phyloP scores from a whole-genome alignment of 1,140 invertebrate genomes.

The Pseudomyrmex sp. region DNA sequence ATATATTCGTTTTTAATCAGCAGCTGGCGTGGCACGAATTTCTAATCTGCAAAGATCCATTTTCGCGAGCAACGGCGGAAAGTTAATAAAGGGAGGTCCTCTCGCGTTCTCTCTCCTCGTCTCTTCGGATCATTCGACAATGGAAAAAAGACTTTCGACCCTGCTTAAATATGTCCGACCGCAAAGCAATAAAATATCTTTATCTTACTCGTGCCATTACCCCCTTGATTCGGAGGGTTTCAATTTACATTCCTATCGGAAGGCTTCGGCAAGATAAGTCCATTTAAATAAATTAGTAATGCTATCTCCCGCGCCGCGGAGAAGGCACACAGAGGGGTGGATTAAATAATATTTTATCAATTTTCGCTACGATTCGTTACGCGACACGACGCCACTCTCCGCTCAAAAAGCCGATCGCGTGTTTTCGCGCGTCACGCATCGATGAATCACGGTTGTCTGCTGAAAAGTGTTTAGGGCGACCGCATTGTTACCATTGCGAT shows the following conservation, averaged over 20 bases:
- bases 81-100: constrained; percentile 38
- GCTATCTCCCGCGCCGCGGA: constrained; percentile 80
- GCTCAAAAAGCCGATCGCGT: constrained; percentile 54
- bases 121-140: constrained; percentile 18
- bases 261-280: constrained; percentile 84
- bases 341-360: constrained; percentile 86
- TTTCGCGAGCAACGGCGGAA: constrained; percentile 38
- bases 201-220: constrained; percentile 85
- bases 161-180: constrained; percentile 84
- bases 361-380: constrained; percentile 83
- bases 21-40: constrained; percentile 46
- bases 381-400: constrained; percentile 54
- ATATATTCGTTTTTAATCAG: constrained; percentile 46
- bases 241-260: constrained; percentile 85
- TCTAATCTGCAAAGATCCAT: constrained; percentile 35
- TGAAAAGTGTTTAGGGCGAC: constrained; percentile 34
- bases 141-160: constrained; percentile 75
- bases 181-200: constrained; percentile 85
- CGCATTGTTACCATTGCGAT: not conserved
- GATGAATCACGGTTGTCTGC: constrained; percentile 57
- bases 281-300: constrained; percentile 86
- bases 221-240: constrained; percentile 83
- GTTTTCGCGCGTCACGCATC: constrained; percentile 55
- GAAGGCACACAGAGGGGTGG: constrained; percentile 62
- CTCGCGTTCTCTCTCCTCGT: constrained; percentile 10